Conservation (phyloP, 2,113 vertebrate genomes). For the Uropsilus gracilis region DNA sequence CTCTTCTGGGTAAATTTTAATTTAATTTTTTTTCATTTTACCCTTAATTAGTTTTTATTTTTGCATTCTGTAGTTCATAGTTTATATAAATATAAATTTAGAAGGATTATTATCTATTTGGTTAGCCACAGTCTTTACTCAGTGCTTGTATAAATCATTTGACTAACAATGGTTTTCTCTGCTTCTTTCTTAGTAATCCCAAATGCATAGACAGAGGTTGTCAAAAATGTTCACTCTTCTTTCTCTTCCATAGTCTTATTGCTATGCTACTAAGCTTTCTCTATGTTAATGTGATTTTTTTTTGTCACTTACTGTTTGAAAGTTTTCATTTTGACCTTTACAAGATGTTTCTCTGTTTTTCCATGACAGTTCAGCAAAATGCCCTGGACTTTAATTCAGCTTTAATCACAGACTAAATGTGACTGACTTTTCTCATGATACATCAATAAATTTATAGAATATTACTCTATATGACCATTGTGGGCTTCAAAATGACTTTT, state of each 20-base stretch:
- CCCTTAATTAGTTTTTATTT: not conserved
- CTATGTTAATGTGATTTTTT: constrained; percentile 36
- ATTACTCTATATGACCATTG: not conserved
- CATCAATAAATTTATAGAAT: not conserved
- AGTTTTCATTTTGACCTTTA: constrained; percentile 21
- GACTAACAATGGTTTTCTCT: constrained; percentile 16
- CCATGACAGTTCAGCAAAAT: not conserved
- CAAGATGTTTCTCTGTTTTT: not conserved
- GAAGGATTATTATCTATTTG: not conserved
- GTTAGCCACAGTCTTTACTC: not conserved
- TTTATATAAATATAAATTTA: not conserved
- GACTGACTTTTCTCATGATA: not conserved
- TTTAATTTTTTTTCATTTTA: not conserved
- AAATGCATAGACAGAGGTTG: constrained; percentile 33
- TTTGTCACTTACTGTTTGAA: not conserved
- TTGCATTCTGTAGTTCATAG: not conserved
- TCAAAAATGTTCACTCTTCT: constrained; percentile 42
- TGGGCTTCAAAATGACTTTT: not conserved
- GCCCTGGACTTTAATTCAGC: not conserved
- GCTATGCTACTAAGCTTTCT: not conserved
- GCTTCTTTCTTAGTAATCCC: constrained; percentile 42
- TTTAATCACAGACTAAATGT: not conserved
- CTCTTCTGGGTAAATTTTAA: not conserved
- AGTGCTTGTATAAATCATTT: not conserved
- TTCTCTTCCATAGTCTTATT: not conserved